Evolutionary conservation across 2,797 vertebrate species (phyloP), one percentile per base, ranked within the genome.

Genomic region (Streptopelia turtur): DNA sequence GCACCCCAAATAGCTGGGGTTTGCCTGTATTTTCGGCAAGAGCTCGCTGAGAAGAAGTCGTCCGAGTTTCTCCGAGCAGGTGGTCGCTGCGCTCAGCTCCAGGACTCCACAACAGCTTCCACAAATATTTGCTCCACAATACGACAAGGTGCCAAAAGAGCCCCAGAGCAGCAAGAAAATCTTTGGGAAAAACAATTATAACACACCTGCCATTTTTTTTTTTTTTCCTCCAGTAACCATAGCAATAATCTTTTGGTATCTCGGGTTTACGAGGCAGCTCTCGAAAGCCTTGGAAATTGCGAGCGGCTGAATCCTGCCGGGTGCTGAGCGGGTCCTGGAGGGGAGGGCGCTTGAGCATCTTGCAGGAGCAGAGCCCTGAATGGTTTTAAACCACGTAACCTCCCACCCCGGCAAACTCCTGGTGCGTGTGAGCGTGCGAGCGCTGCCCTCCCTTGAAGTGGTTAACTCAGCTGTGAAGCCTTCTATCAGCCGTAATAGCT

Each of bases 401-500:
- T 91, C 64, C 82, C 89, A 92, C 64, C 83, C 70, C 69, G 6
- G 87, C 94, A 33, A 90, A 27, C 30, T 25, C 74, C 27, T 23
- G 78, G 33, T 50, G 87, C n/a, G 12, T 23, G 53, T 4, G 63
- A 50, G 81, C 24, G 25, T 11, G 63, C 25, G 55, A 16, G 56
- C 77, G 63, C 69, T 43, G 86, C 95, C 25, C 83, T 96, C 95
- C 95, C 96, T 92, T 60, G 92, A 92, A 95, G 97, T 92, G 91
- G 96, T 97, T 96, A 97, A 97, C 95, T 94, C 91, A 91, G 95
- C 96, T 64, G 96, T 97, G 80, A 74, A 94, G 95, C 96, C 86
- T 93, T 95, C 95, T 94, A 97, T 97, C 97, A 97, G 95, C 96
- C 55, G 50, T 98, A 97, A 97, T 97, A 83, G 96, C 97, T 98